phyloP scores from a whole-genome alignment of 2,113 vertebrate species.

The Symphodus melops region DNA sequence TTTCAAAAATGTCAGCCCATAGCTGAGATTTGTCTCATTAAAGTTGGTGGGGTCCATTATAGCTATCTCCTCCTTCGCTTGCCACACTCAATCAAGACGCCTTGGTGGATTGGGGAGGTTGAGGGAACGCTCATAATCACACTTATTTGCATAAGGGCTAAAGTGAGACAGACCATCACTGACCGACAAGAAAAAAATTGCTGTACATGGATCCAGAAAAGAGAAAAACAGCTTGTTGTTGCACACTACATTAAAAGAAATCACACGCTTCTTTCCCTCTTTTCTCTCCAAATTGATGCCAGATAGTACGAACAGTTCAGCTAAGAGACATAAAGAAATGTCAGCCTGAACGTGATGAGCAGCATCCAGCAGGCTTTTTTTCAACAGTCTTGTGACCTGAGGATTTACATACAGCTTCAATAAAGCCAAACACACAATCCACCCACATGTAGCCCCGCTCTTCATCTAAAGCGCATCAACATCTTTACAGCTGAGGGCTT shows the following conservation, averaged over 20 bases:
- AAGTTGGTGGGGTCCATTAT: constrained; percentile 76
- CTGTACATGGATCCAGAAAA: constrained; percentile 26
- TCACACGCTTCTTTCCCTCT: constrained; percentile 37
- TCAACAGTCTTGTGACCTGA: constrained; percentile 64
- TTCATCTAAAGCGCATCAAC: constrained; percentile 52
- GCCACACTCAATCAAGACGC: constrained; percentile 73
- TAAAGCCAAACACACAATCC: constrained; percentile 43
- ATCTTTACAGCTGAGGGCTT: constrained; percentile 59
- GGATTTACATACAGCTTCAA: constrained; percentile 70
- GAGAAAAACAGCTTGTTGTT: constrained; percentile 38
- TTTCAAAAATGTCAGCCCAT: constrained; percentile 85
- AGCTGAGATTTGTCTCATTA: constrained; percentile 83
- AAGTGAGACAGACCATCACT: constrained; percentile 45
- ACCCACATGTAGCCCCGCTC: constrained; percentile 43
- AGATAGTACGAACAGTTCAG: constrained; percentile 36
- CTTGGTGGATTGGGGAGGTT: constrained; percentile 57
- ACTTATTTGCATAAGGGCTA: constrained; percentile 68
- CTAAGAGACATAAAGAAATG: constrained; percentile 57
- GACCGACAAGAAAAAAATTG: constrained; percentile 57
- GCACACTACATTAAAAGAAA: constrained; percentile 34
- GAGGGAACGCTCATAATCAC: constrained; percentile 63
- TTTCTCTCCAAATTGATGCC: constrained; percentile 50
- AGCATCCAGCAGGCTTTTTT: constrained; percentile 53
- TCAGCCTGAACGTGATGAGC: constrained; percentile 41
- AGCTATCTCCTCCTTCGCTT: constrained; percentile 62